These are phyloP conservation scores for Hemichromis elongatus DNA, from an alignment of 2,113 vertebrate species.

Conservation along the genomic window DNA sequence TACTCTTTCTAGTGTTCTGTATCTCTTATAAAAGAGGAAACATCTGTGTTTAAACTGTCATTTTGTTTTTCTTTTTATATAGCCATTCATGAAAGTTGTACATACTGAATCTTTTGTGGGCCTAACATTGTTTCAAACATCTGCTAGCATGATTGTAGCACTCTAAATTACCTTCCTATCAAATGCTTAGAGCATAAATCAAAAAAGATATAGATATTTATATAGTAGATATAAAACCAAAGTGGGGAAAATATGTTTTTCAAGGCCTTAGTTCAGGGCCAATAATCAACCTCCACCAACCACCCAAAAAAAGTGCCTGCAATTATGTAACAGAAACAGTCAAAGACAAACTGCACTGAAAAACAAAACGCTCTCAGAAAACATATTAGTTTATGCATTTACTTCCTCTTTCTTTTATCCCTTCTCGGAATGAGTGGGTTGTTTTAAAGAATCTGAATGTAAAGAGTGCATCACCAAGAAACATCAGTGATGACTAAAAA, in stretches of 20 bases:
- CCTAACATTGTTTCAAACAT: neutral
- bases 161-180: neutral
- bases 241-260: accelerated
- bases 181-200: neutral
- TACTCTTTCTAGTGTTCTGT: slow-evolving; percentile 3
- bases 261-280: neutral
- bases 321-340: neutral
- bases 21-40: slow-evolving; percentile 53
- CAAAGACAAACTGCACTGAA: neutral
- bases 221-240: neutral
- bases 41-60: slow-evolving; percentile 42
- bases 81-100: neutral
- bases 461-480: neutral
- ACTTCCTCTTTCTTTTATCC: neutral
- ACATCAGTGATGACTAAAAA: neutral
- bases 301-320: neutral
- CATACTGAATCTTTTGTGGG: neutral
- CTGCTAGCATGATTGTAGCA: neutral
- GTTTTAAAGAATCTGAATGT: neutral
- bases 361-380: neutral
- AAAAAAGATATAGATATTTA: neutral
- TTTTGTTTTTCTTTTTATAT: slow-evolving; percentile 40
- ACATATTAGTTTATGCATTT: neutral
- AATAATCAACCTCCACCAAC: neutral
- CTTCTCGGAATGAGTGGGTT: neutral